Percentiles rank a stretch among this genome's conserved stretches.
Conservation (phyloP, 2,888 invertebrate genomes). For the Sarcophaga subvicina region DNA sequence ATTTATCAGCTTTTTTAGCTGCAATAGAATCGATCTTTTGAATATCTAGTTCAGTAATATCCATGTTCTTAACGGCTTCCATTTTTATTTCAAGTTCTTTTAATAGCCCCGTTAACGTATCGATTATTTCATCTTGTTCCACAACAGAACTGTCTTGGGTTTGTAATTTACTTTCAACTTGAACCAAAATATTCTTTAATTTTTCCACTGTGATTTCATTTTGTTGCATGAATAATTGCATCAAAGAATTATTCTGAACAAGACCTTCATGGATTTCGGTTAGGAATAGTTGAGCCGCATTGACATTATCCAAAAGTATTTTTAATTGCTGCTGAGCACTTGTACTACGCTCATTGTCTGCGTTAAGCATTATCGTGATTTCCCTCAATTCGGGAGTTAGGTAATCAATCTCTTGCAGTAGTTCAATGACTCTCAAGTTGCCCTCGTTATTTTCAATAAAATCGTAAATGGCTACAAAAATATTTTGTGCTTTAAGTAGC, state of each 20-base stretch:
- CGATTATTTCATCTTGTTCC: slow-evolving; percentile 45
- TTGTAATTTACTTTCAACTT: slow-evolving; percentile 50
- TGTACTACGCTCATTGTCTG: neutral
- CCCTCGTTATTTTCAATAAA: slow-evolving; percentile 79
- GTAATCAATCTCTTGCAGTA: slow-evolving; percentile 78
- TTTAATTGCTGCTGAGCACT: slow-evolving; percentile 52
- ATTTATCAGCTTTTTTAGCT: neutral
- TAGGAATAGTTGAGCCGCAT: slow-evolving; percentile 71
- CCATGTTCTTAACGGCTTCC: slow-evolving; percentile 28
- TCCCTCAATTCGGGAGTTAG: slow-evolving; percentile 74
- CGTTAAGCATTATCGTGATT: slow-evolving; percentile 45
- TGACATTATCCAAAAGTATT: slow-evolving; percentile 71
- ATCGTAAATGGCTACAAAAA: slow-evolving; percentile 76
- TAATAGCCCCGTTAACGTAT: slow-evolving; percentile 35
- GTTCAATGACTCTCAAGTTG: slow-evolving; percentile 77
- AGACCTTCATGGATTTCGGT: slow-evolving; percentile 76
- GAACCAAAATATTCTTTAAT: slow-evolving; percentile 71
- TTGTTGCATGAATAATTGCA: slow-evolving; percentile 72
- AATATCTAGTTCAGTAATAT: slow-evolving; percentile 68
- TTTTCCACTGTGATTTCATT: slow-evolving; percentile 74
- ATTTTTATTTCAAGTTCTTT: slow-evolving; percentile 50
- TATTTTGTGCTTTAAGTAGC: slow-evolving; percentile 75
- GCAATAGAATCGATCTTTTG: neutral
- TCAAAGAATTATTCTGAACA: slow-evolving; percentile 71
- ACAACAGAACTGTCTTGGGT: neutral